A percentile compares a stretch with the other conserved stretches of the same genome.
Conservation (phyloP, 2,113 vertebrate genomes). For the Panthera uncia region DNA sequence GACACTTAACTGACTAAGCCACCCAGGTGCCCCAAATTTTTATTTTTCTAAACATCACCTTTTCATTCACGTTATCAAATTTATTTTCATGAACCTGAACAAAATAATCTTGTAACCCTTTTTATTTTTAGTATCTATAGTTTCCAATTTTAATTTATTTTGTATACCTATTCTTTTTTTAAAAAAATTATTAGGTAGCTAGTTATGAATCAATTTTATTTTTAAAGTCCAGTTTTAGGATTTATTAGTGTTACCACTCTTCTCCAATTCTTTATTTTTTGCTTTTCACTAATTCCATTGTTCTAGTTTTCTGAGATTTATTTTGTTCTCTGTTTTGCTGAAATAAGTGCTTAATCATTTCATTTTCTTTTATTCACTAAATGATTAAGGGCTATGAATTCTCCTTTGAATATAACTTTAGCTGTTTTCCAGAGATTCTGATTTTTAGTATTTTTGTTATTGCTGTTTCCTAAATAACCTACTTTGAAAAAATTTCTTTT, state of each 20-base stretch:
- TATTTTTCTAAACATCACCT: neutral
- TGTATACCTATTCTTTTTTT: neutral
- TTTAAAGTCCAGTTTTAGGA: neutral
- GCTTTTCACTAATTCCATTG: neutral
- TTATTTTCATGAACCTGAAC: neutral
- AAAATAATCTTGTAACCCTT: neutral
- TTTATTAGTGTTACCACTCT: neutral
- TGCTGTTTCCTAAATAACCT: neutral
- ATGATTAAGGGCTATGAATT: neutral
- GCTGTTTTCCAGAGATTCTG: neutral
- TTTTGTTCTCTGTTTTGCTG: neutral
- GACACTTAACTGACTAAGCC: too few species aligned
- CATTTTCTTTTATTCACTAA: neutral
- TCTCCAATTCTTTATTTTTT: slow-evolving; percentile 20
- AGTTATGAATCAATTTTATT: neutral
- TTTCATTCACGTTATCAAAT: neutral
- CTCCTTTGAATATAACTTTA: neutral
- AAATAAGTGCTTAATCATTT: neutral
- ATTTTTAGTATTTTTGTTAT: slow-evolving; percentile 4
- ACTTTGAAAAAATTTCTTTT: neutral
- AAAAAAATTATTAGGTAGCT: neutral
- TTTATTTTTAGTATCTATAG: neutral
- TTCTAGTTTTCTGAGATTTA: neutral
- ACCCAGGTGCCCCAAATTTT: neutral
- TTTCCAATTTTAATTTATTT: slow-evolving; percentile 4